Evolutionary conservation across 2,797 vertebrate genomes (phyloP).

Genomic region (Danio albolineatus): DNA sequence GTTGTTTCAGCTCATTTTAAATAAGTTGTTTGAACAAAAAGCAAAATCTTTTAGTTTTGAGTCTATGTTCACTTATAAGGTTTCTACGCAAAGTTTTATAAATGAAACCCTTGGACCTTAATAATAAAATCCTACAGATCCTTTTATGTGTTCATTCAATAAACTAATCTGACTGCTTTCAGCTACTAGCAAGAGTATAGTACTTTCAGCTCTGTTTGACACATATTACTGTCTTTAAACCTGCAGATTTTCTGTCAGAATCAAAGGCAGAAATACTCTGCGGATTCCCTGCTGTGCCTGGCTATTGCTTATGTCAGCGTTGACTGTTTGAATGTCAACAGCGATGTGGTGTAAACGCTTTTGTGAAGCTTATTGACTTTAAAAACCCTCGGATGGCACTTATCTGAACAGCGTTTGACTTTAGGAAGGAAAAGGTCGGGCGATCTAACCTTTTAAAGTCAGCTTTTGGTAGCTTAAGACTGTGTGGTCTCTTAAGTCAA

Average conservation of each 20-base stretch:
- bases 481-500: constrained; percentile 53
- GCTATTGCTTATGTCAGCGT: constrained; percentile 7
- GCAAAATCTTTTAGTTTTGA: too few relatives aligned
- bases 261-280: not conserved
- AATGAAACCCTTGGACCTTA: too few relatives aligned
- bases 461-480: constrained; percentile 45
- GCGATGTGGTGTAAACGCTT: constrained; percentile 16
- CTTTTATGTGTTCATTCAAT: not conserved
- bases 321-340: constrained; percentile 29
- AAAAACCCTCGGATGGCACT: constrained; percentile 36
- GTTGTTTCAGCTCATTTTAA: too few relatives aligned
- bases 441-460: constrained; percentile 49
- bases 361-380: constrained; percentile 51
- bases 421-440: constrained; percentile 44
- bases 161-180: not conserved
- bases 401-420: constrained; percentile 44
- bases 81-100: too few relatives aligned
- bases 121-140: not conserved
- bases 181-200: not conserved
- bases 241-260: not conserved
- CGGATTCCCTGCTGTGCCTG: not conserved
- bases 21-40: too few relatives aligned
- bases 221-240: not conserved
- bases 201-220: not conserved
- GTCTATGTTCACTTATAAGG: too few relatives aligned